Evolutionary conservation across 2,888 invertebrate genomes (phyloP).

Genomic region (Dichetophora obliterata): DNA sequence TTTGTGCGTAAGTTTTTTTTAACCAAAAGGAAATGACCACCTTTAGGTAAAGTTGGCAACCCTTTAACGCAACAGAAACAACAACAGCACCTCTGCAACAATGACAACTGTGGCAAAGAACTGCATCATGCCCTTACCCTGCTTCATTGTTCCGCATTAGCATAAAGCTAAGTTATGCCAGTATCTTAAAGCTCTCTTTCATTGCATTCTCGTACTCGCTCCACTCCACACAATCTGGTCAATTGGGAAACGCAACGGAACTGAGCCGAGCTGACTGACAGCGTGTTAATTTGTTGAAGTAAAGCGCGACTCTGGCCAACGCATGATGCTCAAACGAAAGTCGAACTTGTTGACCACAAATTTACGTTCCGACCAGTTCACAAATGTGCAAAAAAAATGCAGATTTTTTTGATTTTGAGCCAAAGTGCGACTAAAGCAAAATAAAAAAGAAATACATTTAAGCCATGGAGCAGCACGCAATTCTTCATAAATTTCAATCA

Average conservation of each 20-base stretch:
- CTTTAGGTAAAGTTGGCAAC: conserved; percentile 23
- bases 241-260: neutral
- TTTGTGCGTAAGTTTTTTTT: conserved; percentile 21
- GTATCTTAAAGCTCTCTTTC: neutral
- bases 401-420: neutral
- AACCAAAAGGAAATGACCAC: neutral
- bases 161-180: conserved; percentile 17
- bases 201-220: neutral
- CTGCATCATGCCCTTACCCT: neutral
- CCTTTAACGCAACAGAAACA: neutral
- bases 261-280: conserved; percentile 28
- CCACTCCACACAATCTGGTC: neutral
- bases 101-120: neutral
- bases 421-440: neutral
- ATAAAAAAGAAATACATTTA: neutral
- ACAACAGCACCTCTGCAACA: neutral
- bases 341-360: conserved; percentile 45
- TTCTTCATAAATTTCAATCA: conserved; percentile 64
- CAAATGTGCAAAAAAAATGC: neutral
- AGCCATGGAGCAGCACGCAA: conserved; percentile 28
- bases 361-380: conserved; percentile 15
- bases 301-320: conserved; percentile 30
- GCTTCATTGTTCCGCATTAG: conserved; percentile 34
- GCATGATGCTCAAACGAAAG: neutral
- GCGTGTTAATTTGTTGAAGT: conserved; percentile 46